These are phyloP conservation scores for Rissa tridactyla DNA, from an alignment of 2,113 vertebrate genomes.

Conservation along the genomic window DNA sequence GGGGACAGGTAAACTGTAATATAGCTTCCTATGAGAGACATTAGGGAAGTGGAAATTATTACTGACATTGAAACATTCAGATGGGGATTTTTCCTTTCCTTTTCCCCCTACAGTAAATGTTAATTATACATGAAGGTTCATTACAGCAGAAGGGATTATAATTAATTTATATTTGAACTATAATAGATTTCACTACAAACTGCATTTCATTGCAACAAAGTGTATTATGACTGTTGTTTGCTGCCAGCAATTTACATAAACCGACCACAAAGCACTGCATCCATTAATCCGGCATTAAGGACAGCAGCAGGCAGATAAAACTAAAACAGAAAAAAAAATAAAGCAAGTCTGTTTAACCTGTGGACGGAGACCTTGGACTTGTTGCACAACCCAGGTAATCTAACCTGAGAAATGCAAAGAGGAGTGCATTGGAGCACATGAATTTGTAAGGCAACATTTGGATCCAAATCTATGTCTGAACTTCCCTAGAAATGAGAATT, in stretches of 20 bases:
- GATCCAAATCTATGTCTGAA: neutral
- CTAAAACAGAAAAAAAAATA: neutral
- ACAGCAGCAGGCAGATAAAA: slow-evolving; percentile 3
- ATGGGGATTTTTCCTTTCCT: neutral
- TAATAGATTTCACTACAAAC: slow-evolving; percentile 70
- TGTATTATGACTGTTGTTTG: slow-evolving; percentile 20
- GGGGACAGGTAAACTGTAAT: slow-evolving; percentile 16
- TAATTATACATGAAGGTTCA: slow-evolving; percentile 73
- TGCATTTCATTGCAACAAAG: slow-evolving; percentile 65
- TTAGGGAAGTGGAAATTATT: neutral
- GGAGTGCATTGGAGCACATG: too few relatives aligned
- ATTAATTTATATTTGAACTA: slow-evolving; percentile 75
- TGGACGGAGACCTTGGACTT: neutral
- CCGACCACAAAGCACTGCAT: neutral
- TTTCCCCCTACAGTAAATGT: slow-evolving; percentile 25
- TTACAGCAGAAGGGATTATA: slow-evolving; percentile 73
- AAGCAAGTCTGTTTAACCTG: neutral
- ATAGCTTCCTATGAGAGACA: neutral
- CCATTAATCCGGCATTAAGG: neutral
- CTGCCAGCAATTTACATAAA: slow-evolving; percentile 48
- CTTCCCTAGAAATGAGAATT: neutral
- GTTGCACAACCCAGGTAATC: neutral
- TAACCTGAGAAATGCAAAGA: neutral
- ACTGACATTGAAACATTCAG: neutral
- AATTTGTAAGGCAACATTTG: neutral